Evolutionary conservation across 1,140 invertebrate species (phyloP), one percentile per base, ranked within the genome.

Genomic region (Odontomachus brunneus): DNA sequence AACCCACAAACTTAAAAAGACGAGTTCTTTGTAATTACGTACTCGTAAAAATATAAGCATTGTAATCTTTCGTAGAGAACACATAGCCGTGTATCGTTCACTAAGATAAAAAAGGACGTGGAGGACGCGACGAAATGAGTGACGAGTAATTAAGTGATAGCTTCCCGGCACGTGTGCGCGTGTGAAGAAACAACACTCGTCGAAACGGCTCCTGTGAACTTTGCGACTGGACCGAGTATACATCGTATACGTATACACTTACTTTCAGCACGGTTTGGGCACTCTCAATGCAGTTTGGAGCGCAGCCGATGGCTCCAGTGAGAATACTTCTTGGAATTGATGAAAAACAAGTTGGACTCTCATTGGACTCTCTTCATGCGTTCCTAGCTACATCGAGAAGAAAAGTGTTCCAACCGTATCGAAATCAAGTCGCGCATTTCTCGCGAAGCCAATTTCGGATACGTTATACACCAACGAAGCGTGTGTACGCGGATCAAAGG

Each of bases 41-140:
- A 89, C 73, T 84, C 62, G 38, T 44, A 80, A 84, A 55, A 86
- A 71, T 84, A 67, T 81, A 84, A 78, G 67, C 62, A 76, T 82
- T 55, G 82, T 88, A 86, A 83, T 78, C 66, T 84, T 88, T 84
- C 84, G 71, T 87, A 88, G 86, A 53, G 74, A 83, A 67, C 62
- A 69, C 86, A 59, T 88, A 88, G 72, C 33, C 59, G 67, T 44
- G 38, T 86, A 65, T 86, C 74, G 51, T 87, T 84, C 55, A 60
- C 38, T 44, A 44, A 29, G 44, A 71, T 57, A 7, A 62, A 29
- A 48, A 60, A 33, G 33, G n/a, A n/a, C 17, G 63, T 33, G 69
- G 49, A 60, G 44, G 17, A 65, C 3, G 48, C 33, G 38, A 44
- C 38, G 38, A 44, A 5, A 33, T 5, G 29, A 33, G 29, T 33